Base-by-base conservation (phyloP, 2,113 vertebrate genomes). In the Prunella fulvescens region DNA sequence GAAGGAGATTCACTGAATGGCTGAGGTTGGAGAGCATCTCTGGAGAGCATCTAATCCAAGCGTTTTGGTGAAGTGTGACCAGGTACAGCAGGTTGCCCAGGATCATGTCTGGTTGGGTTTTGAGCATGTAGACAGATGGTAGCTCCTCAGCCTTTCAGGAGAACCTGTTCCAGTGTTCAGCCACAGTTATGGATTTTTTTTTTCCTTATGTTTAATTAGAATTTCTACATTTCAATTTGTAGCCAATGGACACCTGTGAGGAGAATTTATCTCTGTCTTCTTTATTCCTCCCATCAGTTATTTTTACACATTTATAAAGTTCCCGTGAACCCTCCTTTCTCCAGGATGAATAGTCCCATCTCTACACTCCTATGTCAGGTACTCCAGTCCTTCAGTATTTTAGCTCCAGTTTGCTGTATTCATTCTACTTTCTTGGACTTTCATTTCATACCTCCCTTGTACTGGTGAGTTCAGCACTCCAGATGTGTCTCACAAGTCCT, bases 121-220 rank as follows among this genome's bases (percentile, higher is more conserved):
- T 69, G 28, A 73, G 26, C 73, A 53, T 7, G 2, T 22, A 10
- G 40, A 40, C 4, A 31, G 16, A 23, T 11, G 19, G 18, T 51
- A 51, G 45, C 7, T 10, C 19, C 17, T 67, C 12, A 54, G 10
- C 5, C 12, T 57, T 26, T 71, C 0, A 0, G 23, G n/a, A 35
- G 23, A 81, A 24, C 5, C 9, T 66, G 19, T 61, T 65, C n/a
- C 24, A 26, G 6, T 37, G 12, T 65, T 81, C 53, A 57, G 9
- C 11, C 42, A 73, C 18, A 57, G 3, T 26, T 17, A 48, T 1
- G 39, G 19, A 6, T 67, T 9, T 1, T 0, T 39, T 51, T 74
- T 33, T 51, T 35, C 23, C 23, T 66, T 54, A 37, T 14, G 3
- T 69, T 90, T 64, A 81, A 23, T 19, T 7, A 19, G 22, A 53